phyloP scores from a whole-genome alignment of 2,888 invertebrate genomes.

The Thumatha senex region DNA sequence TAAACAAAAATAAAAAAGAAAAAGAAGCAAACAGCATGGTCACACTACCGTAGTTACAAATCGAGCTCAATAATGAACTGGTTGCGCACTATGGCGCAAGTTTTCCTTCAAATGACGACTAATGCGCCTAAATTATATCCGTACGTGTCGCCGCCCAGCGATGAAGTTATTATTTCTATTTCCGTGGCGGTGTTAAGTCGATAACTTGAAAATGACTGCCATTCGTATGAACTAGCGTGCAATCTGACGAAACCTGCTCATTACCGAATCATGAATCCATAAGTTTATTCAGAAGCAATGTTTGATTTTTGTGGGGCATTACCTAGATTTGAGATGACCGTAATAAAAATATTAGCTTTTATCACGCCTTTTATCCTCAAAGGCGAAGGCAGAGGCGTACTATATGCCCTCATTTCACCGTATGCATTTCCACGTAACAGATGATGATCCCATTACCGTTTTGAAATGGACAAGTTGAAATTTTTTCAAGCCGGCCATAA shows the following conservation, averaged over 20 bases:
- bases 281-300: slow-evolving; percentile 26
- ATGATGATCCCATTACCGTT: no score
- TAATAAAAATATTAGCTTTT: neutral
- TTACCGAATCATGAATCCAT: slow-evolving; percentile 63
- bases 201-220: slow-evolving; percentile 82
- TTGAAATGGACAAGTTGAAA: no score
- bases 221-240: slow-evolving; percentile 66
- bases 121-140: slow-evolving; percentile 76
- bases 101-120: slow-evolving; percentile 69
- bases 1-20: no score
- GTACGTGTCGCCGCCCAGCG: slow-evolving; percentile 63
- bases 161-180: slow-evolving; percentile 83
- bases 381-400: no score
- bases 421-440: no score
- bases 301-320: slow-evolving; percentile 19
- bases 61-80: slow-evolving; percentile 4
- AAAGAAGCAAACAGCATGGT: no score
- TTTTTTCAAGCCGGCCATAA: no score
- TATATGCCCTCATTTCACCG: no score
- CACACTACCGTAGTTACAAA: neutral
- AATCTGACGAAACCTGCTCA: slow-evolving; percentile 63
- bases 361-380: neutral
- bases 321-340: neutral
- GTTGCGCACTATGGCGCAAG: slow-evolving; percentile 43
- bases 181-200: slow-evolving; percentile 76